Conservation (phyloP, 2,797 vertebrate genomes). For the Muraenolepis orangiensis region DNA sequence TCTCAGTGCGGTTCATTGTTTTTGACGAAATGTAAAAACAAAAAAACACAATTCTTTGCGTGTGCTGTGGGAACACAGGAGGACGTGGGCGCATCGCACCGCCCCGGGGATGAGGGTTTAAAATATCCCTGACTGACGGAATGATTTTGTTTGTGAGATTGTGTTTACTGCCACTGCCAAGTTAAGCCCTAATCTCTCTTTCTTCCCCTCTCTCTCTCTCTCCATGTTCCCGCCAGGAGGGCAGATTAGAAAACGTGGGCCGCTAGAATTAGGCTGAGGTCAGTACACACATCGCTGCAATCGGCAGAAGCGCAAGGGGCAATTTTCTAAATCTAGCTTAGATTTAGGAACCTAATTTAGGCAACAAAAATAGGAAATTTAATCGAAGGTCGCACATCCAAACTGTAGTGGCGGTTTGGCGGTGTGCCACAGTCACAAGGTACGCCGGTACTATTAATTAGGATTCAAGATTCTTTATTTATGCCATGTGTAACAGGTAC, state of each 20-base stretch:
- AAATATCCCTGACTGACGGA: conserved; percentile 27
- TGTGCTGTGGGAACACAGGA: neutral
- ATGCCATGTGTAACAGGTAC: too few species aligned
- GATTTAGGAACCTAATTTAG: neutral
- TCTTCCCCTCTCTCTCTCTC: conserved; percentile 42
- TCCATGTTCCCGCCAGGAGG: conserved; percentile 38
- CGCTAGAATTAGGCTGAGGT: conserved; percentile 47
- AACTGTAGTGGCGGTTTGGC: too few species aligned
- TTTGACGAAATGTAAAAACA: too few species aligned
- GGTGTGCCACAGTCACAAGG: too few species aligned
- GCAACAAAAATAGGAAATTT: neutral
- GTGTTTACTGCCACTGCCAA: conserved; percentile 50
- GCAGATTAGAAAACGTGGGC: conserved; percentile 55
- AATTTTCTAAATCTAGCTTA: neutral
- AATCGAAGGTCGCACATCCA: too few species aligned
- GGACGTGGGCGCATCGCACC: neutral
- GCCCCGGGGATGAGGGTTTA: conserved; percentile 10
- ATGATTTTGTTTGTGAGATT: conserved; percentile 31
- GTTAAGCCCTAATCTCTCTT: conserved; percentile 51
- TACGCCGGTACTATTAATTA: too few species aligned
- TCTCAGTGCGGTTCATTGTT: too few species aligned
- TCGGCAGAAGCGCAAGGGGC: conserved; percentile 16
- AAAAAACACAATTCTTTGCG: too few species aligned
- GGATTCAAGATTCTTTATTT: too few species aligned
- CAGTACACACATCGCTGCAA: conserved; percentile 39